These are phyloP conservation scores for Nasonia oneida DNA, from an alignment of 2,888 invertebrate species.

Conservation along the genomic window DNA sequence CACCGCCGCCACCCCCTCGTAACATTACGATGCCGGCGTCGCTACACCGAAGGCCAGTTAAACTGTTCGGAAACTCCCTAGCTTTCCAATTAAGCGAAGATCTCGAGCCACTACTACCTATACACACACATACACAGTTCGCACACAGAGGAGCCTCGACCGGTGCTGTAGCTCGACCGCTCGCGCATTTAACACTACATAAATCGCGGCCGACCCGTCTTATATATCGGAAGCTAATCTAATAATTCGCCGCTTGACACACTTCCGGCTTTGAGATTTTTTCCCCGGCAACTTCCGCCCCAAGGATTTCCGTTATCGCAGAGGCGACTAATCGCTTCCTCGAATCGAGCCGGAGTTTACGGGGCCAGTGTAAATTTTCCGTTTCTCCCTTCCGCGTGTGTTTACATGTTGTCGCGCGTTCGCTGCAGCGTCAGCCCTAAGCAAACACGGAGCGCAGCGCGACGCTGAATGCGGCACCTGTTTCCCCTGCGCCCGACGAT, in stretches of 20 bases:
- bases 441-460: slow-evolving; percentile 66
- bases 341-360: slow-evolving; percentile 15
- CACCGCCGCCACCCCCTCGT: slow-evolving; percentile 6
- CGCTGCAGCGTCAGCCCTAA: slow-evolving; percentile 65
- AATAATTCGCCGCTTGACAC: slow-evolving; percentile 61
- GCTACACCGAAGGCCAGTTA: slow-evolving; percentile 75
- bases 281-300: slow-evolving; percentile 22
- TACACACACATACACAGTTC: background rate
- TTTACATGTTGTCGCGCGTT: slow-evolving; percentile 57
- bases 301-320: slow-evolving; percentile 48
- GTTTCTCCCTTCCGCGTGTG: slow-evolving; percentile 11
- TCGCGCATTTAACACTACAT: slow-evolving; percentile 79
- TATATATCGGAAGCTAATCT: slow-evolving; percentile 69
- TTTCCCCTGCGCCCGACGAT: slow-evolving; percentile 65
- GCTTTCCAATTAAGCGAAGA: slow-evolving; percentile 79
- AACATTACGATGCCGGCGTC: slow-evolving; percentile 49
- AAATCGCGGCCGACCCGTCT: slow-evolving; percentile 73
- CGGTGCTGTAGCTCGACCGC: slow-evolving; percentile 66
- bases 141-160: too few species aligned
- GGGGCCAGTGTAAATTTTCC: slow-evolving; percentile 37
- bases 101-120: slow-evolving; percentile 65
- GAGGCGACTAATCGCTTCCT: slow-evolving; percentile 43
- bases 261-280: slow-evolving; percentile 14
- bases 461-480: slow-evolving; percentile 65
- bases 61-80: slow-evolving; percentile 79